These are phyloP conservation scores for Macrostomum cliftonense DNA, from an alignment of 2,888 invertebrate species.

Conservation along the genomic window DNA sequence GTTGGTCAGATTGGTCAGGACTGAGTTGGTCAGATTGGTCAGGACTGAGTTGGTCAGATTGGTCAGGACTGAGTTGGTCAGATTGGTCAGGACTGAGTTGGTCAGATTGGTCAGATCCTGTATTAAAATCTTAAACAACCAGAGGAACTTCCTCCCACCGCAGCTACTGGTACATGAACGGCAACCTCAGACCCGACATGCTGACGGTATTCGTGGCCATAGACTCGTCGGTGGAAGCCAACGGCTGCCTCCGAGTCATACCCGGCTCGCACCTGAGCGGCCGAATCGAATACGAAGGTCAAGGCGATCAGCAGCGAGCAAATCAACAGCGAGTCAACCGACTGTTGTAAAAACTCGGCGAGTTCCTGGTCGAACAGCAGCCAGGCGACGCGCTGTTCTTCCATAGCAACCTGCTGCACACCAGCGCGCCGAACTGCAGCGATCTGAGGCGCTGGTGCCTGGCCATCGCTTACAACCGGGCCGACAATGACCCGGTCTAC, in stretches of 20 bases:
- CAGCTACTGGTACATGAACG: slow-evolving; percentile 34
- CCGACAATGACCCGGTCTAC: slow-evolving; percentile 24
- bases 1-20: too few relatives aligned
- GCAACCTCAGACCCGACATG: slow-evolving; percentile 25
- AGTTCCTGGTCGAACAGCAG: too few relatives aligned
- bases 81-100: slow-evolving; percentile 2
- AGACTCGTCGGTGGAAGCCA: slow-evolving; percentile 22
- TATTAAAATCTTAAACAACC: too few relatives aligned
- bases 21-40: slow-evolving; percentile 21
- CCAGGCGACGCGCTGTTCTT: slow-evolving; percentile 28
- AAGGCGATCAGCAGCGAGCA: too few relatives aligned
- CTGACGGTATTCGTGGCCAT: slow-evolving; percentile 29
- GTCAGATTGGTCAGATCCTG: too few relatives aligned
- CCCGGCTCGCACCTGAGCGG: too few relatives aligned
- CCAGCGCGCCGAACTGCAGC: slow-evolving; percentile 22
- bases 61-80: too few relatives aligned
- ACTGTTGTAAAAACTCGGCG: too few relatives aligned
- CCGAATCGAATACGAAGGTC: too few relatives aligned
- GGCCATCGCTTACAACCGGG: slow-evolving; percentile 23
- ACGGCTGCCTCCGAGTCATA: slow-evolving; percentile 28
- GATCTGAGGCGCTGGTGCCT: slow-evolving; percentile 27
- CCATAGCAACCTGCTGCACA: slow-evolving; percentile 27
- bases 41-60: slow-evolving; percentile 5
- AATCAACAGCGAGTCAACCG: too few relatives aligned
- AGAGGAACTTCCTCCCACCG: too few relatives aligned